Evolutionary conservation across 1,140 invertebrate species (phyloP).

Genomic region (Trichonephila clavata): DNA sequence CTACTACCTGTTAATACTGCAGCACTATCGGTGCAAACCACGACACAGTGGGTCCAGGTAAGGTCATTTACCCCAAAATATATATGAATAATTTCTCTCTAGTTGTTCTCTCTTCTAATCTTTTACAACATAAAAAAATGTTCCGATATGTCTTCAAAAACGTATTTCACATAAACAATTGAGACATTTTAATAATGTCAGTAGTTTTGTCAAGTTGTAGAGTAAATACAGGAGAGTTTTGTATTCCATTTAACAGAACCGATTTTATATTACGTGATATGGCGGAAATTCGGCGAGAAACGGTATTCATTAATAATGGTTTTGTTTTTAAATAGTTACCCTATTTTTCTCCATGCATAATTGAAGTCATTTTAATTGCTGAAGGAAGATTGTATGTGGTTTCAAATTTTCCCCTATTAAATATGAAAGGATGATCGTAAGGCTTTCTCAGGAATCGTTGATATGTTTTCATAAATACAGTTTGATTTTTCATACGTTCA

Average conservation of each 20-base stretch:
- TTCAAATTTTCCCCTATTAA: too few relatives aligned
- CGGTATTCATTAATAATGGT: too few relatives aligned
- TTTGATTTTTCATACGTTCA: slow-evolving; percentile 64
- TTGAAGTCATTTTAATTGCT: slow-evolving; percentile 47
- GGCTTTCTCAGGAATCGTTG: too few relatives aligned
- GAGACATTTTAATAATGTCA: slow-evolving; percentile 54
- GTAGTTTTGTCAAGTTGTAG: slow-evolving; percentile 54
- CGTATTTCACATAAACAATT: slow-evolving; percentile 41
- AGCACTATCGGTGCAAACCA: too few relatives aligned
- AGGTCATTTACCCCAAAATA: slow-evolving; percentile 62
- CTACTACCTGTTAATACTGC: too few relatives aligned
- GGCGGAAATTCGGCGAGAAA: too few relatives aligned
- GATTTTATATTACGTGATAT: background rate
- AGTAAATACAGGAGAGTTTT: slow-evolving; percentile 56
- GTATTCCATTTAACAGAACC: slow-evolving; percentile 3
- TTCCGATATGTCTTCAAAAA: slow-evolving; percentile 23
- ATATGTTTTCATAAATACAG: background rate
- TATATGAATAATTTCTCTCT: slow-evolving; percentile 55
- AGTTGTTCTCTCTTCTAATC: slow-evolving; percentile 10
- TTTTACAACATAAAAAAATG: slow-evolving; percentile 24
- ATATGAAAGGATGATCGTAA: too few relatives aligned
- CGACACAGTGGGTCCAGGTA: background rate
- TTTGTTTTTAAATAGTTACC: too few relatives aligned
- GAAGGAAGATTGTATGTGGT: slow-evolving; percentile 8
- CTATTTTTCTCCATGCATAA: slow-evolving; percentile 8